Base-by-base conservation (phyloP, 2,888 invertebrate species). In the Nomada ruficornis region DNA sequence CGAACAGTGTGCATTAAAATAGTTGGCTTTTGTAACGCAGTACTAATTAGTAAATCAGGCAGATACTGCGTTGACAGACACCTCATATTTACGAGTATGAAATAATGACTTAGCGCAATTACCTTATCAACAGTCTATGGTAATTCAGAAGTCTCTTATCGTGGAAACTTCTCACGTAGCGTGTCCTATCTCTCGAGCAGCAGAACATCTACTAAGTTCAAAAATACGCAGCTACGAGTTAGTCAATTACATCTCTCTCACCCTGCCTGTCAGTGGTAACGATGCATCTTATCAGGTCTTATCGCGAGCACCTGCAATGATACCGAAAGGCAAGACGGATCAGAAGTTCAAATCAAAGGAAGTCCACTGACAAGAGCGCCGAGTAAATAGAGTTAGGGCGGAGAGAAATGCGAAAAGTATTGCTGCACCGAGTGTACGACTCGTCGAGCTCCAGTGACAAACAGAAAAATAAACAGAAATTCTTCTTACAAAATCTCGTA, bases 161-260 rank as follows among this genome's bases (percentile, higher is more conserved):
- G 44, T 36, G 5, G 7, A 29, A 64, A 44, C 55, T 55, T 5
- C 20, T 26, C 36, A 18, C 11, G 9, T 13, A 57, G 42, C 55
- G 44, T 7, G 44, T 5, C 15, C 18, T 47, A 11, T 44, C 20
- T 52, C 29, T 10, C 36, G 18, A 18, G 2, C 0, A 59, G 15
- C 26, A 23, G 20, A 52, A 36, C 54, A 20, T 13, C 44, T 44
- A 72, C 36, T 36, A 44, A 55, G 63, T 64, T 29, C 63, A 44
- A 55, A 64, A 29, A 64, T 26, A 44, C 44, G 29, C 47, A 47
- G 20, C 15, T 47, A 5, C 42, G 55, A 72, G 72, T 55, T 72
- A 13, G 54, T 20, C 55, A 29, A 55, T 72, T 72, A 54, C n/a
- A 42, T 44, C n/a, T 15, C 26, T 11, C n/a, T 23, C 11, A 26